Base-by-base conservation (phyloP, 2,888 invertebrate species). In the Dicycla oo region DNA sequence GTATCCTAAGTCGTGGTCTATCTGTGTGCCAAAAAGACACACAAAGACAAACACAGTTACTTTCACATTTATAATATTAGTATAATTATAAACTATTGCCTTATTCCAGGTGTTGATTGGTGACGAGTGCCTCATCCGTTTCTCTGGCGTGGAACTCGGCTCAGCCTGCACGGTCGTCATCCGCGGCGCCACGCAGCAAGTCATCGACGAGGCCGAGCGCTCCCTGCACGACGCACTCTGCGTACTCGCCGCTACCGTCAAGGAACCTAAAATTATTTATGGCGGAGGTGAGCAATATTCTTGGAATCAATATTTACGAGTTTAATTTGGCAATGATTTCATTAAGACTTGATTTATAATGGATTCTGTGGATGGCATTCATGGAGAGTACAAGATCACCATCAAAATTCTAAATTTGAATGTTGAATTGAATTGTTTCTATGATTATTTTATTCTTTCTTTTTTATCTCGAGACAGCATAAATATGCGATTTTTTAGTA, bases 211-310 rank as follows among this genome's bases (percentile, higher is more conserved):
- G 94, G 99, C 99, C 0, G 99, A 99, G 88, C 97, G 99, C 60
- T 99, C 99, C 0, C 95, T 99, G 65, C 99, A 99, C 91, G 99
- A 99, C 92, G 99, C 99, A 1, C 97, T 99, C 4, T 99, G 99
- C 93, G 99, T 99, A 1, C 96, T 99, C 69, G 97, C 99, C 3
- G 99, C 99, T 49, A 99, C 99, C 8, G 99, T 99, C 13, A 98
- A 98, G 87, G 99, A 99, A 93, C 98, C 98, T 0, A 97, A 98
- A 88, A 98, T 98, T 70, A 98, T 99, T 15, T 98, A 97, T 90
- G 99, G 99, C 34, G 99, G 99, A 92, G 99, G 99, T 97, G 86
- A 90, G 93, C 82, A 51, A 30, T 51, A 45, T 11, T 45, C n/a
- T 38, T 18, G 4, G 1, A 45, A 15, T 38, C 4, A 20, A n/a